A percentile compares a stretch with the other conserved stretches of the same genome.
Conservation (phyloP, 1,140 invertebrate genomes). For the Drosophila bocki region DNA sequence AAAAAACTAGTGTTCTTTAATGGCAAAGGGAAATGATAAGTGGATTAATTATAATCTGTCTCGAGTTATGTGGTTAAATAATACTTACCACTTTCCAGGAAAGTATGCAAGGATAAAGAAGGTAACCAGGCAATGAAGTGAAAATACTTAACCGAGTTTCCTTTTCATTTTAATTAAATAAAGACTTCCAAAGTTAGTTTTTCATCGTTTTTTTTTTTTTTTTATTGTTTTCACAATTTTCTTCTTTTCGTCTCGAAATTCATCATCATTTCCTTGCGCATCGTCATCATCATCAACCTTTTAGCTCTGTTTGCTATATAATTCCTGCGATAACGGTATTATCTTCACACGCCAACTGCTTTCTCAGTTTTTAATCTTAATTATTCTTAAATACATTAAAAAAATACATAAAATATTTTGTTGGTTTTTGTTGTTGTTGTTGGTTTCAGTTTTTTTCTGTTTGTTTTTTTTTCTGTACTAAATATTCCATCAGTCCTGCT, state of each 20-base stretch:
- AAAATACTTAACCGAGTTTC: background rate
- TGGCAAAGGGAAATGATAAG: background rate
- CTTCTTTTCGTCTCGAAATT: constrained; percentile 35
- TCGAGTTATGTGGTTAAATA: background rate
- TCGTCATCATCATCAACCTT: constrained; percentile 37
- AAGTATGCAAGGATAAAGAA: background rate
- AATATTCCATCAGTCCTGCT: constrained; percentile 29
- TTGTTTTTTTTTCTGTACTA: constrained; percentile 26
- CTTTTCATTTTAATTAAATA: background rate
- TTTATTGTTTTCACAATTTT: constrained; percentile 36
- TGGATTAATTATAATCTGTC: background rate
- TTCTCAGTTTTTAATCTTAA: constrained; percentile 63
- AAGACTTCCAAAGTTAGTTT: background rate
- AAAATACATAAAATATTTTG: constrained; percentile 82
- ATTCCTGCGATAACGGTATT: constrained; percentile 54
- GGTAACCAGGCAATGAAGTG: background rate
- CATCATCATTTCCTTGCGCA: constrained; percentile 74
- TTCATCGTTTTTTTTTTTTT: constrained; percentile 29
- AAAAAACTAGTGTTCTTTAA: constrained; percentile 15
- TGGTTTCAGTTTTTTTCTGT: constrained; percentile 25
- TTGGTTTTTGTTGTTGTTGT: constrained; percentile 42
- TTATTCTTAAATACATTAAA: constrained; percentile 82
- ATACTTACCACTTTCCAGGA: background rate
- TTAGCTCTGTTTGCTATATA: constrained; percentile 42
- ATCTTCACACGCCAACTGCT: constrained; percentile 31